Evolutionary conservation across 2,888 invertebrate species (phyloP).

Genomic region (Zhuqinia jingwanae): DNA sequence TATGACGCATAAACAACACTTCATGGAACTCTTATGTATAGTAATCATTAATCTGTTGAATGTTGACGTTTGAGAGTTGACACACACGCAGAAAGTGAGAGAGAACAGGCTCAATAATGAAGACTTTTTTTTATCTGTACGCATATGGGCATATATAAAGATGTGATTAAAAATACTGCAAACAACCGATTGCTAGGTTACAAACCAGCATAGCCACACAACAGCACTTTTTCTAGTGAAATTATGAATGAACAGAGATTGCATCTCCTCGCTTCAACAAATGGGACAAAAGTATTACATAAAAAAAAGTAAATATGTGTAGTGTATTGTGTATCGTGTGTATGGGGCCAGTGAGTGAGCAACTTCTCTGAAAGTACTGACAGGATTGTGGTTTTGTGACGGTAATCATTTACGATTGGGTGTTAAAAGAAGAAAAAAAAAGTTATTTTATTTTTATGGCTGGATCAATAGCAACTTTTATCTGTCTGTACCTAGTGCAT

Average conservation of each 20-base stretch:
- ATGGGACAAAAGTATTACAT: background rate
- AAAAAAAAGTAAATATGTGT: too few relatives aligned
- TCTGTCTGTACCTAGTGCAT: too few relatives aligned
- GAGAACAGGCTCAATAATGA: constrained; percentile 17
- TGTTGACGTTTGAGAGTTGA: background rate
- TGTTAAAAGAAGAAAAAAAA: constrained; percentile 18
- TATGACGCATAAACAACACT: constrained; percentile 38
- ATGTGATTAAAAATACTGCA: too few relatives aligned
- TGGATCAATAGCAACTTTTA: constrained; percentile 20
- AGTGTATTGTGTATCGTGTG: too few relatives aligned
- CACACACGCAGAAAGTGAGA: background rate
- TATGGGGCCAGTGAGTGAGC: background rate
- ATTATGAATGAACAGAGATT: constrained; percentile 28
- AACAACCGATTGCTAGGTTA: too few relatives aligned
- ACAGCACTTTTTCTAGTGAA: background rate
- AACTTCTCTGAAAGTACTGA: background rate
- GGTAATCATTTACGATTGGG: constrained; percentile 15
- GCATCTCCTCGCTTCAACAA: background rate
- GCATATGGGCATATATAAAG: constrained; percentile 6
- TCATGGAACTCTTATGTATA: constrained; percentile 5
- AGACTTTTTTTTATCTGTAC: constrained; percentile 21
- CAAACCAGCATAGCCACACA: too few relatives aligned
- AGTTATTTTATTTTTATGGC: constrained; percentile 27
- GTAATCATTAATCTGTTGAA: background rate
- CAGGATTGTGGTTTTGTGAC: background rate